Evolutionary conservation across 1,140 invertebrate genomes (phyloP).

Genomic region (Druon quercuslanigerum): DNA sequence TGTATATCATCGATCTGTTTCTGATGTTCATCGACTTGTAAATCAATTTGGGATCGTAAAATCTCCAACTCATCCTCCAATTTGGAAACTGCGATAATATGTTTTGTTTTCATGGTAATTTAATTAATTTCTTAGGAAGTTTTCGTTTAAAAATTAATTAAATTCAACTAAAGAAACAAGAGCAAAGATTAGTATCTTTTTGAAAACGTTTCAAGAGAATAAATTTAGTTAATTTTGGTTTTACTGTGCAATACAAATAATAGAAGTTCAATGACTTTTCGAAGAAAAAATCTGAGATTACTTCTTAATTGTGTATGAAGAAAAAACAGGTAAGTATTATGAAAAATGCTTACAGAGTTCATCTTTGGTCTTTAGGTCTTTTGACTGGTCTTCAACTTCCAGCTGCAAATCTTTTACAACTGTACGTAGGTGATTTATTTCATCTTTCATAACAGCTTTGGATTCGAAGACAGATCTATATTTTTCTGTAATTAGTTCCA

Average conservation of each 20-base stretch:
- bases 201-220: too few species aligned
- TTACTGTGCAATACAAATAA: neutral
- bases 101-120: neutral
- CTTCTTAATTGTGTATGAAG: too few species aligned
- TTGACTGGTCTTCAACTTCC: slow-evolving; percentile 35
- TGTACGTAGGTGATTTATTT: slow-evolving; percentile 36
- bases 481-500: slow-evolving; percentile 6
- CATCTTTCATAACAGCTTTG: slow-evolving; percentile 19
- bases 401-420: slow-evolving; percentile 18
- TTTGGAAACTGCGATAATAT: slow-evolving; percentile 39
- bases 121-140: too few species aligned
- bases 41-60: slow-evolving; percentile 31
- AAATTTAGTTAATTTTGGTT: too few species aligned
- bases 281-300: too few species aligned
- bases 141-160: too few species aligned
- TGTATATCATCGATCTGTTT: slow-evolving; percentile 40
- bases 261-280: slow-evolving; percentile 4
- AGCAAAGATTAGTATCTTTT: neutral
- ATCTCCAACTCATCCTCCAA: slow-evolving; percentile 47
- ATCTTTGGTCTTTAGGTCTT: neutral
- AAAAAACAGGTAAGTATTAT: neutral
- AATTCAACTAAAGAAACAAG: neutral
- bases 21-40: slow-evolving; percentile 37
- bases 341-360: slow-evolving; percentile 3
- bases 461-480: neutral